Percentiles rank a stretch among this genome's conserved stretches.
Conservation (phyloP, 2,113 vertebrate genomes). For the Garra rufa region DNA sequence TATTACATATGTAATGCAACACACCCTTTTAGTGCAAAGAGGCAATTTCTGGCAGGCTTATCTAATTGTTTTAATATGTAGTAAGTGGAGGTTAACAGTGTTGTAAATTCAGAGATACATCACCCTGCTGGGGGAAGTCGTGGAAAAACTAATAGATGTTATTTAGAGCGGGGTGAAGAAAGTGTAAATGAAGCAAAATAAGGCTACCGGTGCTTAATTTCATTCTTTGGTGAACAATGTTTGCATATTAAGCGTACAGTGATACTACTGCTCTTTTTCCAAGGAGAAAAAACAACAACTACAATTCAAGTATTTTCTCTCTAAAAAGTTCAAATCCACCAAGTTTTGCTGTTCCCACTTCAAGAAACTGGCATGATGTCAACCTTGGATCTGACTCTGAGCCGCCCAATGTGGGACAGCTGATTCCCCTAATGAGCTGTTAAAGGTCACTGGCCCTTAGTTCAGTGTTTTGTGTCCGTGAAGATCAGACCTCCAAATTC, state of each 20-base stretch:
- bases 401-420: neutral
- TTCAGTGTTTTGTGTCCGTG: slow-evolving; percentile 10
- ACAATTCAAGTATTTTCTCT: neutral
- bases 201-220: neutral
- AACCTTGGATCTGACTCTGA: neutral
- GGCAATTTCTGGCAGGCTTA: neutral
- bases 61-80: slow-evolving; percentile 23
- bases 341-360: slow-evolving; percentile 18
- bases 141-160: neutral
- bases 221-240: neutral
- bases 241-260: neutral
- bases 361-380: slow-evolving; percentile 35
- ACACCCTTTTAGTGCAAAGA: slow-evolving; percentile 19
- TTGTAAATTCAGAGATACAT: neutral
- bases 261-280: neutral
- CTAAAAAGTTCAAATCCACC: slow-evolving; percentile 3
- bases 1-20: slow-evolving; percentile 24
- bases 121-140: neutral
- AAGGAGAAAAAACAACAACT: no score
- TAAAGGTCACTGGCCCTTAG: slow-evolving; percentile 6
- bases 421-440: neutral
- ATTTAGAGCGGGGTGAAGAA: neutral
- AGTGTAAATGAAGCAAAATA: neutral
- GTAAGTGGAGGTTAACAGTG: slow-evolving; percentile 6
- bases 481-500: neutral